Base-by-base conservation (phyloP, 2,797 vertebrate genomes). In the Monodelphis domestica region DNA sequence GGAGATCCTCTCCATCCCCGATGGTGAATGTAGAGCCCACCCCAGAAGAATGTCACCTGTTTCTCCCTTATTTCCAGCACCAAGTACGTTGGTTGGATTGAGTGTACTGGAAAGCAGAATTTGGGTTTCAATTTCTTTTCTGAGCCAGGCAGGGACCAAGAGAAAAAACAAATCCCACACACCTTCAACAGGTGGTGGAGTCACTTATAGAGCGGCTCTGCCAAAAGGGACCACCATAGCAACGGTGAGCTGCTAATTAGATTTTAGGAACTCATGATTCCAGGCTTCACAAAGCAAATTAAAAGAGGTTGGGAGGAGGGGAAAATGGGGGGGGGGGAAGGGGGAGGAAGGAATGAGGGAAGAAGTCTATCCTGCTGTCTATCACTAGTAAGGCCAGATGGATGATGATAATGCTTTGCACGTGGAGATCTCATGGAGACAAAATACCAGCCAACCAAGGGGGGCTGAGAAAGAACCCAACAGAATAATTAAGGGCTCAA, bases 361-460 rank as follows among this genome's bases (percentile, higher is more conserved):
- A 38, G 45, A 52, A 89, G 53, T 78, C 50, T 51, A 29, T 92
- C 88, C 90, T 88, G 90, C 38, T 56, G 88, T 0, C 38, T 0
- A n/a, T 53, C 54, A 33, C 54, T 28, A 84, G 50, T 91, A 53
- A 95, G 92, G 92, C 93, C 93, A 91, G 88, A 87, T 29, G 70
- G 88, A 91, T 95, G 97, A 94, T 91, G 84, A 54, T 89, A 94
- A 38, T 93, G 33, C 29, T 92, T 91, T 84, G 70, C 87, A 57
- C 14, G 89, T 93, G 89, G 92, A 51, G 26, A 92, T 29, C 90
- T 92, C 38, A 52, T 95, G 93, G 95, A 29, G 26, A 91, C 87
- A 94, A 96, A 97, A 88, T 15, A 33, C 4, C 21, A 33, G 29
- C 45, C 51, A 30, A 29, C 24, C 4, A 26, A 52, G 29, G 26